Percentiles rank a stretch among this genome's conserved stretches.
Evolutionary conservation across 2,113 vertebrate genomes (phyloP).

Genomic region (Mesoclemmys tuberculata): DNA sequence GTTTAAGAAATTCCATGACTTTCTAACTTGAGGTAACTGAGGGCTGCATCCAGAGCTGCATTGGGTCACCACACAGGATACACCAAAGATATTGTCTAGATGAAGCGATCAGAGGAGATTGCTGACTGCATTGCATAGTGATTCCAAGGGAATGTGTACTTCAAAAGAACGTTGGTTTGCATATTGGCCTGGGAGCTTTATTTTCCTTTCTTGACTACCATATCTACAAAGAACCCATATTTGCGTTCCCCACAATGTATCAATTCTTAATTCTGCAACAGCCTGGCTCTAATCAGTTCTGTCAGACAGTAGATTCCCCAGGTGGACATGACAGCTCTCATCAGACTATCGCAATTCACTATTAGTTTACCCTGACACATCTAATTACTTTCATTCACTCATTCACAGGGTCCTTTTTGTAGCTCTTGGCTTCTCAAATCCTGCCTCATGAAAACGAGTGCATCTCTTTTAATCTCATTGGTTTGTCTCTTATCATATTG

Average conservation of each 20-base stretch:
- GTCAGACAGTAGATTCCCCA: rapidly evolving
- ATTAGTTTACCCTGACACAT: not conserved
- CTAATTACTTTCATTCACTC: not conserved
- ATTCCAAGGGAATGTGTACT: not conserved
- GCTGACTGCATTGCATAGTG: not conserved
- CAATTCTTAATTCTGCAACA: not conserved
- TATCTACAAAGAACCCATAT: not conserved
- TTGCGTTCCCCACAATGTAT: not conserved
- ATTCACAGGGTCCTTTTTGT: not conserved
- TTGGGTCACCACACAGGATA: not conserved
- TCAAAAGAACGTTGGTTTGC: not conserved
- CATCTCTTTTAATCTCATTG: rapidly evolving
- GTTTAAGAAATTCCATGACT: not conserved
- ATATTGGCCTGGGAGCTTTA: not conserved
- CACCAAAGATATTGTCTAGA: not conserved
- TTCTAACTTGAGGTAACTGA: not conserved
- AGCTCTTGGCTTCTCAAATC: not conserved
- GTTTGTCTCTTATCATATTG: not conserved
- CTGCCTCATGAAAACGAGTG: not conserved
- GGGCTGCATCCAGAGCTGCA: not conserved
- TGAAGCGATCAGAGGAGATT: not conserved
- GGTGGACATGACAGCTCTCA: not conserved
- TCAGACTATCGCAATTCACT: not conserved
- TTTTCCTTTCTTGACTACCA: not conserved
- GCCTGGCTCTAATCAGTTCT: not conserved